Conservation (phyloP, 2,113 vertebrate species). For the Bufo gargarizans region DNA sequence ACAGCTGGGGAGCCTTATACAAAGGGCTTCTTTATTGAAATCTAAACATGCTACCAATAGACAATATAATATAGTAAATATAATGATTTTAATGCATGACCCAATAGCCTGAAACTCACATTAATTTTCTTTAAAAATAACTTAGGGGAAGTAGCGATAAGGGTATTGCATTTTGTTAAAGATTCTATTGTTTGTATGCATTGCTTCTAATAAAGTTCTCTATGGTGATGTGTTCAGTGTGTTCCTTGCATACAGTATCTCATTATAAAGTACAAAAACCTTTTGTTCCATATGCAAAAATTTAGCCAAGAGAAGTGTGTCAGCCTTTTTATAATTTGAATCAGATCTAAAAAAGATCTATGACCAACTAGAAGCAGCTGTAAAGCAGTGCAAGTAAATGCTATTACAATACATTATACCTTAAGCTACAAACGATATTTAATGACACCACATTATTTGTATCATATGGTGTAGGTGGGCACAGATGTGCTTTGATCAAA, state of each 20-base stretch:
- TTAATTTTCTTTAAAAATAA: neutral
- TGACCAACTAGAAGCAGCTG: slow-evolving; percentile 56
- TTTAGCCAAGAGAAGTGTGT: slow-evolving; percentile 20
- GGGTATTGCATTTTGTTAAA: neutral
- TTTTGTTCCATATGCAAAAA: slow-evolving; percentile 40
- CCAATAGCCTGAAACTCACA: neutral
- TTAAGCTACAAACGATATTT: slow-evolving; percentile 47
- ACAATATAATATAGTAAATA: neutral
- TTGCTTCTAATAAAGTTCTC: neutral
- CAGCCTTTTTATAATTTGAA: slow-evolving; percentile 44
- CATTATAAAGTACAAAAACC: slow-evolving; percentile 25
- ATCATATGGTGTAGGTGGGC: slow-evolving; percentile 47
- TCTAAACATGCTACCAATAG: neutral
- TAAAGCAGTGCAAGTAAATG: neutral
- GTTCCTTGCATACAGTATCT: neutral
- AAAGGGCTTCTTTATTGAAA: neutral
- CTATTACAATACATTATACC: slow-evolving; percentile 50
- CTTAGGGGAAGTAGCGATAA: neutral
- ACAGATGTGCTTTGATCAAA: too few relatives aligned
- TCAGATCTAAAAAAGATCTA: slow-evolving; percentile 37
- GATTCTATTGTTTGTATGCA: slow-evolving; percentile 7
- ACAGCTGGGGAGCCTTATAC: neutral
- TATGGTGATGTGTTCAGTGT: slow-evolving; percentile 35
- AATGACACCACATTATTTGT: slow-evolving; percentile 41
- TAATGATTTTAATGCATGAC: neutral